Percentiles rank a stretch among this genome's conserved stretches.
phyloP scores from a whole-genome alignment of 2,113 vertebrate species.

The Pholis gunnellus region DNA sequence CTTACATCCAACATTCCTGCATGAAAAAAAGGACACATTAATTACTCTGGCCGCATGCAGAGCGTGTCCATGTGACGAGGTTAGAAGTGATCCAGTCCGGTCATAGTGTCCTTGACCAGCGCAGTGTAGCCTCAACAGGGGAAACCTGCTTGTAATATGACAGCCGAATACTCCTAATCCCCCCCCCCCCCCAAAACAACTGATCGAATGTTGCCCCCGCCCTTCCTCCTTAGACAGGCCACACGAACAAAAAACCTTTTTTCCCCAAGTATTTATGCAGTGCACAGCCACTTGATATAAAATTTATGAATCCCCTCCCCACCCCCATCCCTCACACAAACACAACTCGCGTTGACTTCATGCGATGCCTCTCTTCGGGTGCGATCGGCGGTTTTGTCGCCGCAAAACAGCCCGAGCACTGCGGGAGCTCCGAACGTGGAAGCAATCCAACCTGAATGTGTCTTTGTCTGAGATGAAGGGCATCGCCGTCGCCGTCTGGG shows the following conservation, averaged over 20 bases:
- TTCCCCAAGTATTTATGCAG: constrained; percentile 29
- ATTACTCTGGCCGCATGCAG: constrained; percentile 59
- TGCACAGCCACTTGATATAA: constrained; percentile 60
- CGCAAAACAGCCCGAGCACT: constrained; percentile 54
- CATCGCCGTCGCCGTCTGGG: constrained; percentile 79
- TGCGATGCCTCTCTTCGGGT: constrained; percentile 33
- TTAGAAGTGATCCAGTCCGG: constrained; percentile 28
- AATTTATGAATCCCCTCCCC: constrained; percentile 52
- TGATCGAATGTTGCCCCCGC: constrained; percentile 5
- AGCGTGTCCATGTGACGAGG: constrained; percentile 48
- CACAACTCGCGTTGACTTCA: constrained; percentile 16
- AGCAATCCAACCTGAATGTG: constrained; percentile 85
- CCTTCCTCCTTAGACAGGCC: not conserved
- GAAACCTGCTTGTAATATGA: constrained; percentile 31
- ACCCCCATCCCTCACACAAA: not conserved
- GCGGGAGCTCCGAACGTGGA: constrained; percentile 66
- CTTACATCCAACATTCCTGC: constrained; percentile 16
- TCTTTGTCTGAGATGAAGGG: constrained; percentile 87
- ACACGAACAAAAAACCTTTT: not conserved
- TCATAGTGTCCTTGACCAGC: constrained; percentile 47
- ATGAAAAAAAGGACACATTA: constrained; percentile 45
- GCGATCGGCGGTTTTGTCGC: constrained; percentile 71
- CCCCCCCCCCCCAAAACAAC: not conserved
- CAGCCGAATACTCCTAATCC: not conserved
- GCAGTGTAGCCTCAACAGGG: not conserved